Evolutionary conservation across 2,113 vertebrate genomes (phyloP).

Genomic region (Amblyornis subalaris): DNA sequence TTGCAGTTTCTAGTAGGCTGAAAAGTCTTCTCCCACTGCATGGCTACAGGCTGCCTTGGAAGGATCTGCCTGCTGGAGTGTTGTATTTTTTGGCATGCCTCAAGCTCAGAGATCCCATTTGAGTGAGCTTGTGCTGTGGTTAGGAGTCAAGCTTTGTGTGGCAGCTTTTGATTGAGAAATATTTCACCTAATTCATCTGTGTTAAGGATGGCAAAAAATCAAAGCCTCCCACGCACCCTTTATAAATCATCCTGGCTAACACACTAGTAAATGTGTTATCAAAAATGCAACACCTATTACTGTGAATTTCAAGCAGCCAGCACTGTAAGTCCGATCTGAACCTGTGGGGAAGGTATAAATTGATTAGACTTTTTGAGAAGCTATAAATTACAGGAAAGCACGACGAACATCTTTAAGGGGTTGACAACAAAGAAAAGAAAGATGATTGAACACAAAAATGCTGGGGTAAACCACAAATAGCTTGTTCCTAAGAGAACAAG

Average conservation of each 20-base stretch:
- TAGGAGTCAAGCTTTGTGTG: slow-evolving; percentile 6
- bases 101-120: not conserved
- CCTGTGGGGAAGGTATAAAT: slow-evolving; percentile 45
- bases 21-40: not conserved
- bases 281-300: slow-evolving; percentile 51
- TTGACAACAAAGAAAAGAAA: slow-evolving; percentile 50
- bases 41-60: not conserved
- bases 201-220: slow-evolving; percentile 54
- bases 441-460: slow-evolving; percentile 40
- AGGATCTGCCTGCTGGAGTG: not conserved
- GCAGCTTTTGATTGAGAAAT: slow-evolving; percentile 41
- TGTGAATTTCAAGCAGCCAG: slow-evolving; percentile 50
- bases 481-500: not conserved
- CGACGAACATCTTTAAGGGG: not conserved
- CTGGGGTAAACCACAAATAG: not conserved
- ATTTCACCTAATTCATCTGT: slow-evolving; percentile 52
- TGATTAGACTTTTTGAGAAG: slow-evolving; percentile 27
- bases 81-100: not conserved
- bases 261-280: slow-evolving; percentile 39
- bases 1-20: not conserved
- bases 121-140: not conserved
- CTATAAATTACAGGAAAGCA: slow-evolving; percentile 55
- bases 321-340: slow-evolving; percentile 18
- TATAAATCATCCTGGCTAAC: slow-evolving; percentile 53
- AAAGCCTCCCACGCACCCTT: not conserved